Conservation (phyloP, 1,140 invertebrate species). For the Drosophila virilis region DNA sequence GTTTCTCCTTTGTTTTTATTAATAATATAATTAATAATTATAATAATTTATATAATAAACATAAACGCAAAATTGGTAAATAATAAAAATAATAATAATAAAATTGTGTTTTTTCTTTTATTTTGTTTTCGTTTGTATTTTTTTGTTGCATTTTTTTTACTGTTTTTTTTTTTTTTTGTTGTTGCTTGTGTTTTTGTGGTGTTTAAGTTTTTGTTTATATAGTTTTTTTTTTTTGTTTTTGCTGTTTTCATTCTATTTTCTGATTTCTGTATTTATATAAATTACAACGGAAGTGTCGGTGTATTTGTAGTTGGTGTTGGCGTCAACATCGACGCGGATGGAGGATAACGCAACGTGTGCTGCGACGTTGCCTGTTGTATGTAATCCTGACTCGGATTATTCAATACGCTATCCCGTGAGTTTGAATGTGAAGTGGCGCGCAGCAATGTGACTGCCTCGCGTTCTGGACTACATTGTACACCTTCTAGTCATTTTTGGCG, state of each 20-base stretch:
- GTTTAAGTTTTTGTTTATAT: constrained; percentile 20
- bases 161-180: constrained; percentile 35
- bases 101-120: constrained; percentile 68
- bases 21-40: constrained; percentile 83
- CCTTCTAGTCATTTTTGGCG: constrained; percentile 85
- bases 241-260: constrained; percentile 36
- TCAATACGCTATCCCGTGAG: constrained; percentile 88
- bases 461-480: constrained; percentile 86
- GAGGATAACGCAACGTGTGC: constrained; percentile 84
- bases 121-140: constrained; percentile 47
- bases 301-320: constrained; percentile 85
- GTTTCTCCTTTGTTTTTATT: constrained; percentile 66
- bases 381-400: constrained; percentile 85
- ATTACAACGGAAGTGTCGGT: constrained; percentile 85
- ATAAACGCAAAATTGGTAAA: constrained; percentile 83
- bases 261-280: constrained; percentile 70
- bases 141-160: constrained; percentile 40
- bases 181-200: constrained; percentile 40
- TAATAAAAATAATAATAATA: constrained; percentile 83
- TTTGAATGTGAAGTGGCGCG: constrained; percentile 88
- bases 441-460: constrained; percentile 88
- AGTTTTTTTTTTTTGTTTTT: constrained; percentile 37
- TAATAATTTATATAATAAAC: constrained; percentile 83
- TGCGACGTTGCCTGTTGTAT: constrained; percentile 84
- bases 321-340: constrained; percentile 84